Base-by-base conservation (phyloP, 2,113 vertebrate genomes). In the Sceloporus tristichus region DNA sequence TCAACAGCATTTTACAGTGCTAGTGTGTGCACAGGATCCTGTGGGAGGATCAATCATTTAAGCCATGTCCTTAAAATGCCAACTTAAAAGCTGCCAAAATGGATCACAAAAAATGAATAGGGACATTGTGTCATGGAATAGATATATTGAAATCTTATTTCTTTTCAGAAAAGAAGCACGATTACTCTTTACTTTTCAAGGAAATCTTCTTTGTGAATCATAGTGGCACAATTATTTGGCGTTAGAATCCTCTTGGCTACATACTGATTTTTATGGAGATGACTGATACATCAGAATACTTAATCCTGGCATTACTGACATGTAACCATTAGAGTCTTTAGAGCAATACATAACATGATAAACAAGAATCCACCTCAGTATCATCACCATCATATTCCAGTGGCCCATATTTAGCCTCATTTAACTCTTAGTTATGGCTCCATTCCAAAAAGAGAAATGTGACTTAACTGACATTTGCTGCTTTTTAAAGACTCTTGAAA, bases 261-360 rank as follows among this genome's bases (percentile, higher is more conserved):
- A 34, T 83, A 70, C 75, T 94, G 91, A 91, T 94, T 53, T 54
- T 92, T 88, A 91, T 79, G 91, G 74, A 88, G 83, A 84, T 91
- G 87, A 95, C 92, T 95, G 94, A 93, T 73, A 34, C 2, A 66
- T 25, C 91, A 78, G 56, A 79, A 75, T 79, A 90, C 42, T 56
- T 85, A 56, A 86, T 85, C 92, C 92, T 94, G 92, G 91, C 96
- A 90, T 89, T 79, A 89, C 86, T 93, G 92, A 93, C 91, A 62
- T 92, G 90, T 95, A 95, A 86, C 18, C 83, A 85, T 90, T 94
- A 91, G 94, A 94, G 88, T 89, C 84, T 90, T 93, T 87, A 14
- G 74, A 88, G 85, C 89, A 91, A 93, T 93, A 80, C 89, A 86
- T 71, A 81, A 80, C 90, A 90, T 66, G 84, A 5, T 92, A 88